Conservation (phyloP, 2,888 invertebrate genomes). For the Caenorhabditis sinica region DNA sequence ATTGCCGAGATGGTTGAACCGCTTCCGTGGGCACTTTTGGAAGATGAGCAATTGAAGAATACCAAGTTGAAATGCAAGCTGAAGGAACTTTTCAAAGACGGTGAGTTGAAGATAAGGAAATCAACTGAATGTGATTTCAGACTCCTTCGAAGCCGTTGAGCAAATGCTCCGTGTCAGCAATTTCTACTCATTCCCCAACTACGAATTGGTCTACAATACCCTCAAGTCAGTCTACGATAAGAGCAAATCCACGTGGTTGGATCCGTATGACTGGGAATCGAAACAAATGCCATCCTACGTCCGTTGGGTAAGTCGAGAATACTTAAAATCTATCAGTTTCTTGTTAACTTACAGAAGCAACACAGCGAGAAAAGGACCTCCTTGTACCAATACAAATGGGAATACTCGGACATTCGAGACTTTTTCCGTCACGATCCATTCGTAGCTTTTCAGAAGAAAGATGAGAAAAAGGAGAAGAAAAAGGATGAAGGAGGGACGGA, state of each 20-base stretch:
- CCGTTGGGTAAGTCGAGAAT: slow-evolving; percentile 36
- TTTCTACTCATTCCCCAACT: slow-evolving; percentile 32
- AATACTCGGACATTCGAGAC: background rate
- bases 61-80: slow-evolving; percentile 11
- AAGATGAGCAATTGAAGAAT: slow-evolving; percentile 6
- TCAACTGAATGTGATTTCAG: background rate
- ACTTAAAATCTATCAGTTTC: too few relatives aligned
- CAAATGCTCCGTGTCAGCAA: slow-evolving; percentile 4
- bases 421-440: slow-evolving; percentile 23
- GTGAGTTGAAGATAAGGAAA: background rate
- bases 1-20: slow-evolving; percentile 36
- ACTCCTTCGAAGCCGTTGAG: slow-evolving; percentile 29
- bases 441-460: background rate
- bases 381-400: slow-evolving; percentile 18
- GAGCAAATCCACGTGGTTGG: slow-evolving; percentile 6
- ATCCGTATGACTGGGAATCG: slow-evolving; percentile 48
- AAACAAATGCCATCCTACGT: slow-evolving; percentile 14
- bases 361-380: background rate
- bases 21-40: slow-evolving; percentile 32
- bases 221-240: slow-evolving; percentile 8
- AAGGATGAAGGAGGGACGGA: slow-evolving; percentile 1
- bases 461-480: slow-evolving; percentile 5
- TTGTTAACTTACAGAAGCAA: slow-evolving; percentile 30
- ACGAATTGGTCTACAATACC: slow-evolving; percentile 26
- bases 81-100: slow-evolving; percentile 20